A percentile compares a stretch with the other conserved stretches of the same genome.
These are phyloP conservation scores for Cantharis lateralis DNA, from an alignment of 2,888 invertebrate species.

Conservation along the genomic window DNA sequence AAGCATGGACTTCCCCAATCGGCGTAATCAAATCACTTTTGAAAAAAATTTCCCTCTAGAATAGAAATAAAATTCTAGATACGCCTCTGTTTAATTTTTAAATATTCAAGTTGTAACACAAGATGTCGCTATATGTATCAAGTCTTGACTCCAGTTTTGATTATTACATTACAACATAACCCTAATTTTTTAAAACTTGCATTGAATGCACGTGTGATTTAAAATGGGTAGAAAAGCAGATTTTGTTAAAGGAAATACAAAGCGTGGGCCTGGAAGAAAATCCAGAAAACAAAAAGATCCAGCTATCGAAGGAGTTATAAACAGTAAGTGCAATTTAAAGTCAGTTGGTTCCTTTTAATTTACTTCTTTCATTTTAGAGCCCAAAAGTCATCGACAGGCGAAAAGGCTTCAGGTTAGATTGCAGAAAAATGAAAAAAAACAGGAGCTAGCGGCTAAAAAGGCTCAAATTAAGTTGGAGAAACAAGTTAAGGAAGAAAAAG, in stretches of 20 bases:
- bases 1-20: too few species aligned
- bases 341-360: neutral
- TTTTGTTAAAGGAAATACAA: slow-evolving; percentile 71
- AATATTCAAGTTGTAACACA: neutral
- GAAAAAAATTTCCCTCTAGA: too few species aligned
- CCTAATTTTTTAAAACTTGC: neutral
- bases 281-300: slow-evolving; percentile 87
- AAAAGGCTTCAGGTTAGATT: slow-evolving; percentile 66
- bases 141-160: neutral
- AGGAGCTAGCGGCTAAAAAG: slow-evolving; percentile 47
- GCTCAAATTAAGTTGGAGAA: slow-evolving; percentile 7
- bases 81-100: neutral
- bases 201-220: slow-evolving; percentile 7
- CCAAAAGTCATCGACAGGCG: slow-evolving; percentile 71
- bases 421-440: slow-evolving; percentile 56
- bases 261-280: slow-evolving; percentile 86
- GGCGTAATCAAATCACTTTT: too few species aligned
- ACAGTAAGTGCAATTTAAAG: slow-evolving; percentile 50
- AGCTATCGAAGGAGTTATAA: slow-evolving; percentile 63
- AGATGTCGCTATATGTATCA: neutral
- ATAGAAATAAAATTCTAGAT: too few species aligned
- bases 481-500: slow-evolving; percentile 30
- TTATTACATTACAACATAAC: neutral
- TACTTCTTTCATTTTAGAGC: slow-evolving; percentile 56
- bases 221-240: slow-evolving; percentile 87